Percentiles rank a stretch among this genome's conserved stretches.
Conservation (phyloP, 2,888 invertebrate species). For the Esperia sulphurella region DNA sequence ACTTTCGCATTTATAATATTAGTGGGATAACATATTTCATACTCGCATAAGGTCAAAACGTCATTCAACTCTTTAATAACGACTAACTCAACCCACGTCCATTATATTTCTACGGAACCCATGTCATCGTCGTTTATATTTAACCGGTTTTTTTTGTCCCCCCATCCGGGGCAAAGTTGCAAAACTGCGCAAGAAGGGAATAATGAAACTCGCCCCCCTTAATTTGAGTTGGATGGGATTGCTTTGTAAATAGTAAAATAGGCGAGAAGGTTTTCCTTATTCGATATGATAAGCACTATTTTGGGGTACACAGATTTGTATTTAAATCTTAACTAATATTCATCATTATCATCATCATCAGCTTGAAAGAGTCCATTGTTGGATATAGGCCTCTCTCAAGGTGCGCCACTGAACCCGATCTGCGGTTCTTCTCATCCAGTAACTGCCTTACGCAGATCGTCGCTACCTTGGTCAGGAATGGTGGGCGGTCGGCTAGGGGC, state of each 20-base stretch:
- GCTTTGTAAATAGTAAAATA: slow-evolving; percentile 27
- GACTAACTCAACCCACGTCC: not conserved
- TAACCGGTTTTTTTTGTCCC: slow-evolving; percentile 9
- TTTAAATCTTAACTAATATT: too few species aligned
- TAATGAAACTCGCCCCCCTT: slow-evolving; percentile 33
- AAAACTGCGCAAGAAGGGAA: slow-evolving; percentile 24
- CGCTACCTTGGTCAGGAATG: too few species aligned
- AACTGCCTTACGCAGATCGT: too few species aligned
- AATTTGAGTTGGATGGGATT: slow-evolving; percentile 32
- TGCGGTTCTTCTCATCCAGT: too few species aligned
- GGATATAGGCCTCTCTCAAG: too few species aligned
- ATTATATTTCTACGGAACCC: slow-evolving; percentile 7
- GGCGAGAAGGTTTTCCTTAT: slow-evolving; percentile 28
- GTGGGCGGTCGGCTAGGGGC: too few species aligned
- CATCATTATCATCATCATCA: too few species aligned
- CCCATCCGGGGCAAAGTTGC: slow-evolving; percentile 17
- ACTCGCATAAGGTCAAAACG: too few species aligned
- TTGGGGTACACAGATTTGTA: not conserved
- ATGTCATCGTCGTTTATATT: slow-evolving; percentile 1
- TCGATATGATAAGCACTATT: slow-evolving; percentile 21
- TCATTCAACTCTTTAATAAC: not conserved
- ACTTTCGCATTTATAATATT: too few species aligned
- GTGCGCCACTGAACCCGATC: too few species aligned
- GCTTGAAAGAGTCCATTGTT: not conserved
- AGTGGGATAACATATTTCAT: too few species aligned